Evolutionary conservation across 2,888 invertebrate species (phyloP), one percentile per base, ranked within the genome.

Genomic region (Synergus umbraculus): DNA sequence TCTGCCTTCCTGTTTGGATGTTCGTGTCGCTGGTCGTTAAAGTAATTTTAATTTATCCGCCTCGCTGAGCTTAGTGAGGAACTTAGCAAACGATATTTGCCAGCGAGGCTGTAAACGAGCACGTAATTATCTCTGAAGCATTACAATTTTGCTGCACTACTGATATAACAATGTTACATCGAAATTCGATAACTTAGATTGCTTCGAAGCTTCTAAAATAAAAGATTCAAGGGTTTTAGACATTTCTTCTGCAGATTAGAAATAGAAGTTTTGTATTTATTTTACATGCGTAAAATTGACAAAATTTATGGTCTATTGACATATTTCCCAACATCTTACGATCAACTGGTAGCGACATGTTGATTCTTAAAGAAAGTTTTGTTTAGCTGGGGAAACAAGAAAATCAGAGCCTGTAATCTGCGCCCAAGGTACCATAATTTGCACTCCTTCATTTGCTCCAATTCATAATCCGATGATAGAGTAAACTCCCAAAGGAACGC

Each of bases 21-120:
- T 37, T 73, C 69, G 69, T 54, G 54, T 73, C 49, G n/a, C 37
- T 15, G 73, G 37, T 54, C 54, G 73, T 54, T 54, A 18, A 54
- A 73, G 73, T 73, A 73, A 73, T 73, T 73, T 73, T 73, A 73
- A 73, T 73, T 54, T 54, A 54, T 41, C 41, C 54, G 54, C 73
- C 37, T 73, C 54, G 54, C 49, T 54, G 49, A 54, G 73, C 37
- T 73, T 37, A 49, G 54, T 37, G 73, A 29, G n/a, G 29, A 73
- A 73, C 73, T 49, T 49, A 49, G 73, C 37, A 15, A 73, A 73
- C 54, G 18, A 54, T 37, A 44, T 67, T 67, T 67, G 46, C 69
- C 46, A 46, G 46, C 64, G 37, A 49, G 22, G 22, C 69, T 69
- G 29, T 69, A 49, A 69, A 49, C 46, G 22, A 22, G 46, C 7